Conservation (phyloP, 2,888 invertebrate genomes). For the Griposia aprilina region DNA sequence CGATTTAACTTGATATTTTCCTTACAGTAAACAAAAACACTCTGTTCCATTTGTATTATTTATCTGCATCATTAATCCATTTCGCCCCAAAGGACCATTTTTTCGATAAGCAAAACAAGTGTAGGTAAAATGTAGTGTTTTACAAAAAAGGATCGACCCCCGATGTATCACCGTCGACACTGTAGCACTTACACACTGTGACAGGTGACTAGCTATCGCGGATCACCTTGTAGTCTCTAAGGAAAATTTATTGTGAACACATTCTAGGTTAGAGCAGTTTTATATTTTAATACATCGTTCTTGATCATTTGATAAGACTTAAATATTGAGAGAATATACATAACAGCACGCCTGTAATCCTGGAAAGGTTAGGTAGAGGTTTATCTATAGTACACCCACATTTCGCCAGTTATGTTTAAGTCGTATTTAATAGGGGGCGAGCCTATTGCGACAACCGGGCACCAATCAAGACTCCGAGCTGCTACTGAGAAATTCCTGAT, state of each 20-base stretch:
- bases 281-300: neutral
- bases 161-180: conserved; percentile 38
- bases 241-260: conserved; percentile 5
- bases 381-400: too few relatives aligned
- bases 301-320: neutral
- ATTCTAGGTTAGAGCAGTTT: neutral
- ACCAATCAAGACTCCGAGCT: too few relatives aligned
- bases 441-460: too few relatives aligned
- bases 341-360: too few relatives aligned
- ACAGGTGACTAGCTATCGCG: conserved; percentile 18
- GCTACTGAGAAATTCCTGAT: too few relatives aligned
- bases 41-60: neutral
- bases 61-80: conserved; percentile 32
- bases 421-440: too few relatives aligned
- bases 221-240: conserved; percentile 5
- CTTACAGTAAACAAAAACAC: neutral
- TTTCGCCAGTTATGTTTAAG: neutral
- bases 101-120: conserved; percentile 35
- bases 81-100: conserved; percentile 10
- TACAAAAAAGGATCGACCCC: conserved; percentile 36
- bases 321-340: too few relatives aligned
- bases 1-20: neutral
- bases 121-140: conserved; percentile 29
- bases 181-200: conserved; percentile 16
- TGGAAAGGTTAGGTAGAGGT: too few relatives aligned